These are phyloP conservation scores for Acleris literana DNA, from an alignment of 2,888 invertebrate genomes.

Conservation along the genomic window DNA sequence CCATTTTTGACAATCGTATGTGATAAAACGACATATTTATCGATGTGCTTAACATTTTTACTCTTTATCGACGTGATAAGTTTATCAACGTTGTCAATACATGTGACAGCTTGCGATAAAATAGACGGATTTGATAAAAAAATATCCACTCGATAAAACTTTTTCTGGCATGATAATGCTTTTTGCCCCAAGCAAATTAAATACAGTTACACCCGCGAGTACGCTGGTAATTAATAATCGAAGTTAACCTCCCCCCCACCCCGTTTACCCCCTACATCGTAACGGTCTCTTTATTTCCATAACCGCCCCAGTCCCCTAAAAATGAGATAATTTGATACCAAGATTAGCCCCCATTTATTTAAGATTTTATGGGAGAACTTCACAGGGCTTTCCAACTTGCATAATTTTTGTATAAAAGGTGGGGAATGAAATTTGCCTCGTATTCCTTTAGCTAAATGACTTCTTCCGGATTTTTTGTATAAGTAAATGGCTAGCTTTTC, in stretches of 20 bases:
- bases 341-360: conserved; percentile 64
- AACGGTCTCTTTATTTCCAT: conserved; percentile 55
- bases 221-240: conserved; percentile 37
- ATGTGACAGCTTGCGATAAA: too few species aligned
- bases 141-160: too few species aligned
- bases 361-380: conserved; percentile 63
- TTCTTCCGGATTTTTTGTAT: conserved; percentile 18
- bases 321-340: conserved; percentile 68
- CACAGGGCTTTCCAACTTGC: conserved; percentile 50
- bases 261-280: conserved; percentile 35
- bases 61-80: too few species aligned
- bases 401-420: conserved; percentile 61
- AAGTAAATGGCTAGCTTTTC: neutral
- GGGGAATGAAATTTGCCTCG: conserved; percentile 38
- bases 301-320: conserved; percentile 49
- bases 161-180: too few species aligned
- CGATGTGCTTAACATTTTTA: too few species aligned
- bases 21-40: too few species aligned
- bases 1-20: too few species aligned
- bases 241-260: conserved; percentile 31
- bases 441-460: conserved; percentile 25
- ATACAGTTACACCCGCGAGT: neutral
- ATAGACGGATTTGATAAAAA: too few species aligned
- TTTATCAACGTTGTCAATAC: too few species aligned
- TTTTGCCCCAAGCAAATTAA: neutral